phyloP scores from a whole-genome alignment of 1,140 invertebrate species.

The Pseudomyrmex cubaensis region DNA sequence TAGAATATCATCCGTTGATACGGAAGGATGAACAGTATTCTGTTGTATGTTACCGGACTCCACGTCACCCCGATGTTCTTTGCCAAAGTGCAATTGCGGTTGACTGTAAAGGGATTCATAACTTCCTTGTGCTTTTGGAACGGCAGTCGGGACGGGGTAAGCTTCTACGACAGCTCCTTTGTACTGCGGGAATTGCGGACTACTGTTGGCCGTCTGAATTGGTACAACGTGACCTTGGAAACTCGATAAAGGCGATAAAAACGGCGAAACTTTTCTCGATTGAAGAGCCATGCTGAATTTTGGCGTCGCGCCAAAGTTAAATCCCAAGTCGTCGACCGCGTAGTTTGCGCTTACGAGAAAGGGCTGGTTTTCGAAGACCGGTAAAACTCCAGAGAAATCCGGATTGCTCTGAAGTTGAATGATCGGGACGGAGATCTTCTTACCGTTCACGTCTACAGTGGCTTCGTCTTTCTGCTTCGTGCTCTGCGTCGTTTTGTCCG shows the following conservation, averaged over 20 bases:
- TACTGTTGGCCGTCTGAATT: conserved; percentile 63
- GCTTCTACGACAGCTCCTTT: conserved; percentile 67
- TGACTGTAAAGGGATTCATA: conserved; percentile 78
- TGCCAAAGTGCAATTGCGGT: conserved; percentile 79
- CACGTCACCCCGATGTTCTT: background rate
- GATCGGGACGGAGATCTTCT: conserved; percentile 62
- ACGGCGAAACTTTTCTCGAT: conserved; percentile 42
- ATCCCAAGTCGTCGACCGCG: conserved; percentile 66
- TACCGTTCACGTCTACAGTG: conserved; percentile 55
- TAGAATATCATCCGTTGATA: conserved; percentile 73
- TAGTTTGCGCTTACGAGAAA: conserved; percentile 70
- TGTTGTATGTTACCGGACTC: background rate
- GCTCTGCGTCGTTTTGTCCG: background rate
- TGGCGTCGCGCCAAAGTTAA: conserved; percentile 58
- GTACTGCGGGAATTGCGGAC: conserved; percentile 74
- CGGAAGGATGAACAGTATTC: conserved; percentile 44
- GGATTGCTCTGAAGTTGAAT: conserved; percentile 65
- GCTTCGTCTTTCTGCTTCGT: conserved; percentile 21
- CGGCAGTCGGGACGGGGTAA: conserved; percentile 34
- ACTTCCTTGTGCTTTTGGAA: conserved; percentile 45
- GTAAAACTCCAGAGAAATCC: conserved; percentile 58
- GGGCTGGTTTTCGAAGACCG: conserved; percentile 68
- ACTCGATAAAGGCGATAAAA: conserved; percentile 59
- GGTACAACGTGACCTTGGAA: conserved; percentile 74
- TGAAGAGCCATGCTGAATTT: conserved; percentile 53